Conservation (phyloP, 2,888 invertebrate species). For the Micropterix aruncella region DNA sequence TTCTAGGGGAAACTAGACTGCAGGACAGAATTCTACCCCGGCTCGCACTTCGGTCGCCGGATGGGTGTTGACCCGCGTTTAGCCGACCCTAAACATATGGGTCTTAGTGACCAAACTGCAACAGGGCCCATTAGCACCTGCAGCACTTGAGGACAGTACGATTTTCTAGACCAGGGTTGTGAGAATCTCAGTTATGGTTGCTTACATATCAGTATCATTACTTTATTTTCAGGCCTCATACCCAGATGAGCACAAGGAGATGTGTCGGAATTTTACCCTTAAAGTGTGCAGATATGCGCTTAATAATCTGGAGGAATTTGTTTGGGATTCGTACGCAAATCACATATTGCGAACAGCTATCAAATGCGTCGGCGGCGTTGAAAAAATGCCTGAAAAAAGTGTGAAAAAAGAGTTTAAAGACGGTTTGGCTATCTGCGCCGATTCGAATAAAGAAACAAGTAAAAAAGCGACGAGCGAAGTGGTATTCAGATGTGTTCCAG, state of each 20-base stretch:
- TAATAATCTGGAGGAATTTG: constrained; percentile 76
- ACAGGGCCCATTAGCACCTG: too few relatives aligned
- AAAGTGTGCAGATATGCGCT: constrained; percentile 62
- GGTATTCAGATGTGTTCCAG: constrained; percentile 35
- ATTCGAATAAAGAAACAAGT: constrained; percentile 18
- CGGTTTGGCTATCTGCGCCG: constrained; percentile 10
- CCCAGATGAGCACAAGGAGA: constrained; percentile 30
- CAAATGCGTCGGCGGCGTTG: constrained; percentile 54
- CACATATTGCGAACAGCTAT: constrained; percentile 60
- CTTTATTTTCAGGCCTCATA: constrained; percentile 20
- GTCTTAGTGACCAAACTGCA: too few relatives aligned
- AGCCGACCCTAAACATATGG: too few relatives aligned
- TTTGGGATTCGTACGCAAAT: constrained; percentile 64
- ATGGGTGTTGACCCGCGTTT: too few relatives aligned
- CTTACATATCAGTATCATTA: too few relatives aligned
- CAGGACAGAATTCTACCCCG: too few relatives aligned
- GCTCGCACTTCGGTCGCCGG: too few relatives aligned
- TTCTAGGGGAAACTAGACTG: too few relatives aligned
- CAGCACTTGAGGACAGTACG: too few relatives aligned
- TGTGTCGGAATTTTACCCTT: constrained; percentile 48
- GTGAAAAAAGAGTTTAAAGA: constrained; percentile 27
- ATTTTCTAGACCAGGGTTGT: too few relatives aligned
- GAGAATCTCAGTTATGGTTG: too few relatives aligned
- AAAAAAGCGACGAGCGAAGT: constrained; percentile 21
- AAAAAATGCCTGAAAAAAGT: constrained; percentile 33